These are phyloP conservation scores for Autographa pulchrina DNA, from an alignment of 2,888 invertebrate species.

Conservation along the genomic window DNA sequence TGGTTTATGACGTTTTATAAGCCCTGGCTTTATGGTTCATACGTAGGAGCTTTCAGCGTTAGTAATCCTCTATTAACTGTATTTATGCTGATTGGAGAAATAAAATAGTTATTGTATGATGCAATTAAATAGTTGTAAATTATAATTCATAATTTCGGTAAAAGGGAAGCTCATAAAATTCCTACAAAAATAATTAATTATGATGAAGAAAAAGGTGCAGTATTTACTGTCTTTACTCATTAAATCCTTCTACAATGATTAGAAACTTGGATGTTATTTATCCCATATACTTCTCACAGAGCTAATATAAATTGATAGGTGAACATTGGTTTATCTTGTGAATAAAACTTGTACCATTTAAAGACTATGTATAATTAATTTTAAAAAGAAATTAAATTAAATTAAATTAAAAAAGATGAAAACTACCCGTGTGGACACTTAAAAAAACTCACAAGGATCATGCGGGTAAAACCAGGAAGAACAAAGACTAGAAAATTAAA, in stretches of 20 bases:
- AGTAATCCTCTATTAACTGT: neutral
- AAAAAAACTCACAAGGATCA: conserved; percentile 8
- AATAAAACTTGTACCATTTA: no score
- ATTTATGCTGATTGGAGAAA: neutral
- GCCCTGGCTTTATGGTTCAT: neutral
- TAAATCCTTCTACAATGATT: no score
- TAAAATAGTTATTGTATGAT: neutral
- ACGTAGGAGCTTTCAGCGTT: neutral
- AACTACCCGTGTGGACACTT: conserved; percentile 4
- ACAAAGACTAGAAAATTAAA: conserved; percentile 10
- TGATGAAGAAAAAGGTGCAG: no score
- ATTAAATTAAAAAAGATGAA: neutral
- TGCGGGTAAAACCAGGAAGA: conserved; percentile 15
- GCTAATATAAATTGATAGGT: no score
- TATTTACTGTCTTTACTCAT: no score
- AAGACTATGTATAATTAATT: neutral
- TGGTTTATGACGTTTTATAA: conserved; percentile 46
- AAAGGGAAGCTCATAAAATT: no score
- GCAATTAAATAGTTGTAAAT: neutral
- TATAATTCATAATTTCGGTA: neutral
- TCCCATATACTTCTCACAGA: no score
- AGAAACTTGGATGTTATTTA: no score
- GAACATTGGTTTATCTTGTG: no score
- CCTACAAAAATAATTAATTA: no score
- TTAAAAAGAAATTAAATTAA: neutral